A percentile compares a stretch with the other conserved stretches of the same genome.
phyloP scores from a whole-genome alignment of 2,888 invertebrate species.

The Erebia aethiops region DNA sequence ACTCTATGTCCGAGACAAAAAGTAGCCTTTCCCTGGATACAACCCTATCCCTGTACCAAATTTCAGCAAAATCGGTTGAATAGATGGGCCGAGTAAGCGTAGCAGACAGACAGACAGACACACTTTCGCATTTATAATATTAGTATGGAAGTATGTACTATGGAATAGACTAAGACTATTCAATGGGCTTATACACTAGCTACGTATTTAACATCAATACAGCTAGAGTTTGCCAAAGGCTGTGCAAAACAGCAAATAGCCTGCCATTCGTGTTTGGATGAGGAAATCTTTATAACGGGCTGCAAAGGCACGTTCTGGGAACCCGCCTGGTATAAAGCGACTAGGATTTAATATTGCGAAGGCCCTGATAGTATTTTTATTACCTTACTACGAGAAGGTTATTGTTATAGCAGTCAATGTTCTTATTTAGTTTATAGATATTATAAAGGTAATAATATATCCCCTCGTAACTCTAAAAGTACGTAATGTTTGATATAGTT shows the following conservation, averaged over 20 bases:
- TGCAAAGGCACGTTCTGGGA: slow-evolving; percentile 24
- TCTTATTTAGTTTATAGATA: too few species aligned
- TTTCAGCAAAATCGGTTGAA: too few species aligned
- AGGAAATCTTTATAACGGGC: slow-evolving; percentile 31
- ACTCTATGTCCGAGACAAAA: too few species aligned
- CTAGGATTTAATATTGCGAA: slow-evolving; percentile 12
- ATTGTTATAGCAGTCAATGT: background rate
- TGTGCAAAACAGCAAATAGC: slow-evolving; percentile 17
- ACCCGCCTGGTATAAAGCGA: slow-evolving; percentile 12
- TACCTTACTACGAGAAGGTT: background rate
- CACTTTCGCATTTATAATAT: too few species aligned
- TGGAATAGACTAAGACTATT: background rate
- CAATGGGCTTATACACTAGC: background rate
- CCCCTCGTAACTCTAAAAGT: too few species aligned
- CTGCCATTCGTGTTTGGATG: slow-evolving; percentile 28
- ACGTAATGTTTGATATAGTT: too few species aligned
- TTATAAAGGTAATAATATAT: too few species aligned
- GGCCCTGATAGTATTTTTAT: slow-evolving; percentile 5
- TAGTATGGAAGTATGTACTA: too few species aligned
- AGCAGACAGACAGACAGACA: too few species aligned
- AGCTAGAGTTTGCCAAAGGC: slow-evolving; percentile 24
- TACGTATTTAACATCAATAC: slow-evolving; percentile 3
- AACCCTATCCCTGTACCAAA: too few species aligned
- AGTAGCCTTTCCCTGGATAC: too few species aligned
- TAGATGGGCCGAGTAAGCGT: too few species aligned